Percentiles rank a stretch among this genome's conserved stretches.
Evolutionary conservation across 1,140 invertebrate species (phyloP).

Genomic region (Goniozus legneri): DNA sequence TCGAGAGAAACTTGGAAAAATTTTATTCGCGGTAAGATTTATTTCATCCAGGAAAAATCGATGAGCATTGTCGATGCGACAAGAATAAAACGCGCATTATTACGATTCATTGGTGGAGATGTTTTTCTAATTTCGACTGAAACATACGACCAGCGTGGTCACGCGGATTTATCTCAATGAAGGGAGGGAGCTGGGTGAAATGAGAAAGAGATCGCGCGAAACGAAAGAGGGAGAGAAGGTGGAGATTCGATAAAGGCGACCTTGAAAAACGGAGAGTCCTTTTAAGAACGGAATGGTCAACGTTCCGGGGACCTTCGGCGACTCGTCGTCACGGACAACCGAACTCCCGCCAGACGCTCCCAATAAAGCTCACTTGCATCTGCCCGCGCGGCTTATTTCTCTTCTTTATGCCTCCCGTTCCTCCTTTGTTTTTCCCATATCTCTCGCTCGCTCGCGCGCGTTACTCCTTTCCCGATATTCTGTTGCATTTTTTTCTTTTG

Average conservation of each 20-base stretch:
- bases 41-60: too few species aligned
- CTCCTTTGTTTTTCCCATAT: not conserved
- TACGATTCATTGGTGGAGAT: too few species aligned
- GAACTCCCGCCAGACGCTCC: slow-evolving; percentile 43
- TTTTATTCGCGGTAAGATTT: too few species aligned
- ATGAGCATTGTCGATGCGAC: too few species aligned
- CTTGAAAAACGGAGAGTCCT: slow-evolving; percentile 37
- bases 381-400: slow-evolving; percentile 15
- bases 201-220: too few species aligned
- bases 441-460: not conserved
- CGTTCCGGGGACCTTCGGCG: slow-evolving; percentile 44
- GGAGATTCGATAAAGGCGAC: slow-evolving; percentile 31
- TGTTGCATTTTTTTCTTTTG: too few species aligned
- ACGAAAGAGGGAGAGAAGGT: slow-evolving; percentile 12
- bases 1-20: too few species aligned
- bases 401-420: not conserved
- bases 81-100: too few species aligned
- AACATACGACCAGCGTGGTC: too few species aligned
- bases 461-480: not conserved
- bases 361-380: slow-evolving; percentile 34
- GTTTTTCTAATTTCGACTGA: too few species aligned
- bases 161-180: too few species aligned
- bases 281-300: slow-evolving; percentile 44
- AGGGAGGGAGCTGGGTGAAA: too few species aligned
- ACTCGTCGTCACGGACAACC: slow-evolving; percentile 40